phyloP scores from a whole-genome alignment of 2,888 invertebrate genomes.

The Stenodera caucasica region DNA sequence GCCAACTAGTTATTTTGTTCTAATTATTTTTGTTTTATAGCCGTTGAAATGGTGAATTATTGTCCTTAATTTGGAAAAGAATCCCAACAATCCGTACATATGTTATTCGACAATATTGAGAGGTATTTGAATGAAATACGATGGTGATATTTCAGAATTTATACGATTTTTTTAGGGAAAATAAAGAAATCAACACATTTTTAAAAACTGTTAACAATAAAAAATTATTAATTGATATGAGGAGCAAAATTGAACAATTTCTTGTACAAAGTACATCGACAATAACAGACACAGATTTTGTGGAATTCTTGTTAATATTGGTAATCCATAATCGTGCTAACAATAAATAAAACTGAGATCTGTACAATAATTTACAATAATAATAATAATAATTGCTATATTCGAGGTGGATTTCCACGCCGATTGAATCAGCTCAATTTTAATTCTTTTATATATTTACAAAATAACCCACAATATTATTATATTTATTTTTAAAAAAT shows the following conservation, averaged over 20 bases:
- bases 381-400: slow-evolving; percentile 25
- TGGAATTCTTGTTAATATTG: no score
- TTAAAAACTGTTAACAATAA: slow-evolving; percentile 39
- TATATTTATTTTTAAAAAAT: slow-evolving; percentile 43
- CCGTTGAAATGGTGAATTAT: slow-evolving; percentile 50
- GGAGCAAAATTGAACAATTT: slow-evolving; percentile 20
- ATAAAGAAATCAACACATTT: slow-evolving; percentile 48
- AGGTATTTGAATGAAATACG: slow-evolving; percentile 5
- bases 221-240: slow-evolving; percentile 42
- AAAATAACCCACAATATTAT: slow-evolving; percentile 21
- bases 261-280: slow-evolving; percentile 7
- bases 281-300: slow-evolving; percentile 11
- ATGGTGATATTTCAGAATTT: slow-evolving; percentile 1
- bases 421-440: slow-evolving; percentile 25
- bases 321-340: slow-evolving; percentile 9
- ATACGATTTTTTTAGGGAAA: slow-evolving; percentile 23
- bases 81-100: slow-evolving; percentile 24
- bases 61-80: slow-evolving; percentile 36
- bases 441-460: slow-evolving; percentile 19
- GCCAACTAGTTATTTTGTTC: slow-evolving; percentile 50
- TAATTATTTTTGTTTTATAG: slow-evolving; percentile 54
- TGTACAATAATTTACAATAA: slow-evolving; percentile 46
- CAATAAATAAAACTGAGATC: slow-evolving; percentile 40
- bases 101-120: not conserved
- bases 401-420: slow-evolving; percentile 13